phyloP scores from a whole-genome alignment of 2,888 invertebrate genomes.

The Teinopalpus imperialis region DNA sequence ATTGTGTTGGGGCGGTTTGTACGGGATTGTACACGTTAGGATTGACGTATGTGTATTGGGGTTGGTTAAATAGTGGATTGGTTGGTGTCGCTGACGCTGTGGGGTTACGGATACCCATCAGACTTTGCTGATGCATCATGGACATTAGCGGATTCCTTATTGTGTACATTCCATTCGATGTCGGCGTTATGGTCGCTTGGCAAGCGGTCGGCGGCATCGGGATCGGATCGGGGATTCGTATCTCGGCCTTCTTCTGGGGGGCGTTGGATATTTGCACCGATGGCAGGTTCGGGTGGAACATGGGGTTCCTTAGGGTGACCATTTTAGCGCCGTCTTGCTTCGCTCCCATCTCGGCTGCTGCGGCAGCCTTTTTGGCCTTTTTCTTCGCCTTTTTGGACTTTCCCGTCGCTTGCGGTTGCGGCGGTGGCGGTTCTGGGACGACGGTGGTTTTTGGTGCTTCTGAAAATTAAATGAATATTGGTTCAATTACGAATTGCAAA shows the following conservation, averaged over 20 bases:
- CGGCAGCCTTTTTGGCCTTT: constrained; percentile 69
- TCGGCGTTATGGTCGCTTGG: constrained; percentile 77
- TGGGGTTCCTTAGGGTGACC: constrained; percentile 90
- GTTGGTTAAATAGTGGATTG: constrained; percentile 45
- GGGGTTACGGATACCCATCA: constrained; percentile 52
- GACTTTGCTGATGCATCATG: constrained; percentile 70
- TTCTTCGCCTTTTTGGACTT: constrained; percentile 76
- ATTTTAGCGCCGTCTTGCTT: constrained; percentile 81
- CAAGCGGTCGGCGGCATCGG: constrained; percentile 74
- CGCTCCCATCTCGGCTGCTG: constrained; percentile 41
- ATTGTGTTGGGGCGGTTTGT: constrained; percentile 29
- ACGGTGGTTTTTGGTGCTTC: constrained; percentile 60
- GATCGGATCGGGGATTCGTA: constrained; percentile 69
- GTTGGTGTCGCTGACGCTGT: constrained; percentile 42
- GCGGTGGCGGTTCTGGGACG: constrained; percentile 48
- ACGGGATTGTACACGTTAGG: constrained; percentile 51
- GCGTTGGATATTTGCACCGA: constrained; percentile 55
- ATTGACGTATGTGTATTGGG: constrained; percentile 56
- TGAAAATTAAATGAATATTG: constrained; percentile 36
- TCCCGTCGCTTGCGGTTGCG: constrained; percentile 36
- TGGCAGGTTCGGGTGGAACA: constrained; percentile 84
- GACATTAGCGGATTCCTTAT: constrained; percentile 88
- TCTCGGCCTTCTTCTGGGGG: constrained; percentile 55
- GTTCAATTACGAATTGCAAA: too few species aligned
- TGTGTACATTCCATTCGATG: constrained; percentile 89